phyloP scores from a whole-genome alignment of 2,888 invertebrate species.

The Drosophila merina region DNA sequence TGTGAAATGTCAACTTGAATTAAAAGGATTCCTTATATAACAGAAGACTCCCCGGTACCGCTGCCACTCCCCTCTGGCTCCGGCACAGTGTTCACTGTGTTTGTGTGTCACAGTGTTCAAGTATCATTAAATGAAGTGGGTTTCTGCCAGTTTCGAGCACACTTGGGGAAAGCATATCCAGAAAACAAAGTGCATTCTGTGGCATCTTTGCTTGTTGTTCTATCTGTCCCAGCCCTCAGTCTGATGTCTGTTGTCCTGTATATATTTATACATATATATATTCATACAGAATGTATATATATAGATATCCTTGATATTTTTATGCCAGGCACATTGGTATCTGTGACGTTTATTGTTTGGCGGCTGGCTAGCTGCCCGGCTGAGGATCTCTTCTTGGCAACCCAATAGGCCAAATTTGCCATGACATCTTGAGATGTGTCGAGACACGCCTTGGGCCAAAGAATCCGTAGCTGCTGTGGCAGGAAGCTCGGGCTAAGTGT shows the following conservation, averaged over 20 bases:
- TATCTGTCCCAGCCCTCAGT: conserved; percentile 48
- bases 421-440: conserved; percentile 67
- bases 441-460: conserved; percentile 37
- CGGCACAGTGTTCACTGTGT: conserved; percentile 66
- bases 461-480: neutral
- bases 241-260: conserved; percentile 51
- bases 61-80: conserved; percentile 29
- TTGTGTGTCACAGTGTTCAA: conserved; percentile 81
- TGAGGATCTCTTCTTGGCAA: conserved; percentile 32
- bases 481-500: neutral
- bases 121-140: conserved; percentile 83
- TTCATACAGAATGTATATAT: conserved; percentile 13
- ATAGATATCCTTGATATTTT: conserved; percentile 76
- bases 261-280: conserved; percentile 12
- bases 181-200: conserved; percentile 82
- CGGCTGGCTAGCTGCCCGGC: conserved; percentile 47
- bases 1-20: conserved; percentile 82
- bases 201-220: conserved; percentile 70
- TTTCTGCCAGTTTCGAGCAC: conserved; percentile 82
- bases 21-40: conserved; percentile 81
- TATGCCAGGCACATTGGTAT: conserved; percentile 69
- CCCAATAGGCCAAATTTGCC: conserved; percentile 75
- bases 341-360: conserved; percentile 78
- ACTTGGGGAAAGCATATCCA: conserved; percentile 82
- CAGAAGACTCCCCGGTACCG: conserved; percentile 40